Conservation (phyloP, 1,140 invertebrate genomes). For the Meloidogyne hapla region DNA sequence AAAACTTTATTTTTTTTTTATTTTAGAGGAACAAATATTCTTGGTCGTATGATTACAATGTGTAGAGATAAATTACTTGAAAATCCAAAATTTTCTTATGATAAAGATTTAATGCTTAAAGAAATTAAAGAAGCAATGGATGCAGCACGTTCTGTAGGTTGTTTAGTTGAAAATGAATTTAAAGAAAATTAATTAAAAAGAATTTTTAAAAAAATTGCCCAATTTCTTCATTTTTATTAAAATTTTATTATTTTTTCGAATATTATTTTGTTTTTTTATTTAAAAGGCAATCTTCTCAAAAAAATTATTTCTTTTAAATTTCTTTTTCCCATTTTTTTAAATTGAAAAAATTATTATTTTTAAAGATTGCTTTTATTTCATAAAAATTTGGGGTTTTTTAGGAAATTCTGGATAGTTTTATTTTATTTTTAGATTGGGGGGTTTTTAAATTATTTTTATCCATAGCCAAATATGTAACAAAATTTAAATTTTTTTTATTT, state of each 20-base stretch:
- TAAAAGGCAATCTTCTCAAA: conserved; percentile 3
- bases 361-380: neutral
- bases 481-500: too few relatives aligned
- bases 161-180: neutral
- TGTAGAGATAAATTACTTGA: conserved; percentile 33
- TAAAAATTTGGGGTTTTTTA: neutral
- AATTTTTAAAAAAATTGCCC: neutral
- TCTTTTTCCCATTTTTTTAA: neutral
- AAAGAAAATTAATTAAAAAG: neutral
- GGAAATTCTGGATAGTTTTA: neutral
- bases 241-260: conserved; percentile 3
- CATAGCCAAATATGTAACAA: too few relatives aligned
- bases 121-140: conserved; percentile 13
- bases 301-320: too few relatives aligned
- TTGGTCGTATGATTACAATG: conserved; percentile 36
- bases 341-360: conserved; percentile 5
- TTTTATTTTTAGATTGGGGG: too few relatives aligned
- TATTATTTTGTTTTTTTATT: neutral
- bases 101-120: conserved; percentile 10
- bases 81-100: conserved; percentile 29
- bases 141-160: conserved; percentile 10
- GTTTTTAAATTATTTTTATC: too few relatives aligned
- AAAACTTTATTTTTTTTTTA: too few relatives aligned
- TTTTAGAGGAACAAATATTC: conserved; percentile 27
- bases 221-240: neutral